Percentiles rank a stretch among this genome's conserved stretches.
Evolutionary conservation across 1,140 invertebrate genomes (phyloP).

Genomic region (Aphidius gifuensis): DNA sequence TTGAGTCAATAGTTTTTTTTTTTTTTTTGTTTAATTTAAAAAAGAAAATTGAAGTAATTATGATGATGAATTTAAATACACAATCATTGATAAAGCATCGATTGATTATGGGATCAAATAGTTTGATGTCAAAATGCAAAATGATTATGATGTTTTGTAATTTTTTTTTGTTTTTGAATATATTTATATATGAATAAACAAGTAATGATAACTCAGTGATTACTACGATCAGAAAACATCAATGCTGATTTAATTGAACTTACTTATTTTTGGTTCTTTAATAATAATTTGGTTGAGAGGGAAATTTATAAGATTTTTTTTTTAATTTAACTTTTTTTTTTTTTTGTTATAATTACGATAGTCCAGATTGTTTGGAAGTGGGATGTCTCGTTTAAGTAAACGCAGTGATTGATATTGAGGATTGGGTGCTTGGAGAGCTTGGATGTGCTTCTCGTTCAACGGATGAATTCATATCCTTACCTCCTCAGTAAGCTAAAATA

Average conservation of each 20-base stretch:
- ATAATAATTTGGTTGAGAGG: too few relatives aligned
- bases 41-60: too few relatives aligned
- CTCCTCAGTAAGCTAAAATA: constrained; percentile 58
- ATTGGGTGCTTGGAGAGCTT: constrained; percentile 44
- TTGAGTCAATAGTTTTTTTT: too few relatives aligned
- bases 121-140: too few relatives aligned
- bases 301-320: not conserved
- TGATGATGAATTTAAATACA: too few relatives aligned
- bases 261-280: constrained; percentile 15
- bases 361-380: constrained; percentile 29
- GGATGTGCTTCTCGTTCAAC: constrained; percentile 50
- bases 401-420: constrained; percentile 43
- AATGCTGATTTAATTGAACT: constrained; percentile 13
- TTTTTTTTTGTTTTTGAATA: too few relatives aligned
- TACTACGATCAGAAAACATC: constrained; percentile 18
- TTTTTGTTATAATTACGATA: constrained; percentile 31
- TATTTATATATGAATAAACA: too few relatives aligned
- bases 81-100: too few relatives aligned
- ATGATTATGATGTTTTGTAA: too few relatives aligned
- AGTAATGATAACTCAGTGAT: constrained; percentile 7
- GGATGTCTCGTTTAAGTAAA: constrained; percentile 29
- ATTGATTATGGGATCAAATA: too few relatives aligned
- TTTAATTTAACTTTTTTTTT: constrained; percentile 20
- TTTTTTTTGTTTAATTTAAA: too few relatives aligned
- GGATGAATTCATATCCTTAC: constrained; percentile 54